These are phyloP conservation scores for Pterophyllum scalare DNA, from an alignment of 2,113 vertebrate species.

Conservation along the genomic window DNA sequence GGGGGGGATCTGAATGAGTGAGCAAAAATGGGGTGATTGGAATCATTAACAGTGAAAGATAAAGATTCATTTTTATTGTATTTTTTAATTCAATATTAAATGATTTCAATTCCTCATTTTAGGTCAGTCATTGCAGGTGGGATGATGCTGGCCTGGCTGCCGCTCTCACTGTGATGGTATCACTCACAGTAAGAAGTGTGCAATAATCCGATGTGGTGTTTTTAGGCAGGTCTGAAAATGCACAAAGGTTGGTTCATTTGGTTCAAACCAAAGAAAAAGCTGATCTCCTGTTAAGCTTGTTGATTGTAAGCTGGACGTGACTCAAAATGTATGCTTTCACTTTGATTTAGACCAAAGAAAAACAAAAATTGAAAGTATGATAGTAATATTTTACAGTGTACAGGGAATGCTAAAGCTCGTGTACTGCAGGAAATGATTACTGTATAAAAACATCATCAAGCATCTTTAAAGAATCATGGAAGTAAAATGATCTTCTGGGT, in stretches of 20 bases:
- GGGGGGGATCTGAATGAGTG: conserved; percentile 38
- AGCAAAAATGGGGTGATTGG: conserved; percentile 60
- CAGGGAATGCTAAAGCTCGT: fast-evolving
- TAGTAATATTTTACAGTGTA: not conserved
- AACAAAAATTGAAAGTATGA: not conserved
- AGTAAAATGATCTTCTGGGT: not conserved
- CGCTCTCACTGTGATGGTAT: not conserved
- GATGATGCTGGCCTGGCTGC: conserved; percentile 52
- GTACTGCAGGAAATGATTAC: not conserved
- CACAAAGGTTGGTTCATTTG: not conserved
- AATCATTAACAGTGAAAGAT: conserved; percentile 44
- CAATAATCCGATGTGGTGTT: not conserved
- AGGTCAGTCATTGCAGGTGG: conserved; percentile 47
- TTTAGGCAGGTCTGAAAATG: not conserved
- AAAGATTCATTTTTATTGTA: not conserved
- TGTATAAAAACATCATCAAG: not conserved
- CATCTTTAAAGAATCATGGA: not conserved
- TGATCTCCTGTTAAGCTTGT: too few relatives aligned
- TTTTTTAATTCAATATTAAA: not conserved
- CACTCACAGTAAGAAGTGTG: fast-evolving
- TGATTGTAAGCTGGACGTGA: too few relatives aligned
- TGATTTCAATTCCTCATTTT: conserved; percentile 62
- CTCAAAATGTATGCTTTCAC: not conserved
- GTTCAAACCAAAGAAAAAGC: not conserved
- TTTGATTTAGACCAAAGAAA: not conserved